phyloP scores from a whole-genome alignment of 2,797 vertebrate genomes.

The Myripristis murdjan region DNA sequence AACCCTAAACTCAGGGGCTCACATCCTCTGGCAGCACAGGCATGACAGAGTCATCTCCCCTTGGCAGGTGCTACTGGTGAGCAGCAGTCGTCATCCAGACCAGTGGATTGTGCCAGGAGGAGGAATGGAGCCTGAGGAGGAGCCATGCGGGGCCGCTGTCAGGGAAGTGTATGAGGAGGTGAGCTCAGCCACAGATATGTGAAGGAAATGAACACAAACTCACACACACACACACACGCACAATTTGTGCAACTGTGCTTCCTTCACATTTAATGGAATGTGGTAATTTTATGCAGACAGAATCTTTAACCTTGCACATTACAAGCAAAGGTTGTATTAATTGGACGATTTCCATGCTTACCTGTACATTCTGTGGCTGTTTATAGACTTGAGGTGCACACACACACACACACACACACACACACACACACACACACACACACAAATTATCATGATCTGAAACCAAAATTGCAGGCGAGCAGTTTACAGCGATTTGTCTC shows the following conservation, averaged over 20 bases:
- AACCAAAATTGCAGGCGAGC: not conserved
- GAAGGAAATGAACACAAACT: not conserved
- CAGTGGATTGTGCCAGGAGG: slow-evolving; percentile 99
- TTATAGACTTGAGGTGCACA: not conserved
- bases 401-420: not conserved
- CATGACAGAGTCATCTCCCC: slow-evolving; percentile 18
- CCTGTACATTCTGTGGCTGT: not conserved
- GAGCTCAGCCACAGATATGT: slow-evolving; percentile 46
- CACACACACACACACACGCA: not conserved
- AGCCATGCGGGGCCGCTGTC: slow-evolving; percentile 94
- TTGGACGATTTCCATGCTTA: no score
- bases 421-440: not conserved
- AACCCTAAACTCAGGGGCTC: not conserved
- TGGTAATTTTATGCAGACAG: no score
- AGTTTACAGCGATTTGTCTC: not conserved
- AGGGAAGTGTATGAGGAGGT: slow-evolving; percentile 99
- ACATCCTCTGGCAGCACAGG: slow-evolving; percentile 22
- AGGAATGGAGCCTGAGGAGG: slow-evolving; percentile 98
- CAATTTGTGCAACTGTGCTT: no score
- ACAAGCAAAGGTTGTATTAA: not conserved
- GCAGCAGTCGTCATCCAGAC: slow-evolving; percentile 97
- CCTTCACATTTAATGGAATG: no score
- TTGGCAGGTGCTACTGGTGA: slow-evolving; percentile 94
- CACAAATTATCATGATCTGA: not conserved
- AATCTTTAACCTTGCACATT: not conserved